Conservation (phyloP, 1,140 invertebrate genomes). For the Philotrypesis tridentata region DNA sequence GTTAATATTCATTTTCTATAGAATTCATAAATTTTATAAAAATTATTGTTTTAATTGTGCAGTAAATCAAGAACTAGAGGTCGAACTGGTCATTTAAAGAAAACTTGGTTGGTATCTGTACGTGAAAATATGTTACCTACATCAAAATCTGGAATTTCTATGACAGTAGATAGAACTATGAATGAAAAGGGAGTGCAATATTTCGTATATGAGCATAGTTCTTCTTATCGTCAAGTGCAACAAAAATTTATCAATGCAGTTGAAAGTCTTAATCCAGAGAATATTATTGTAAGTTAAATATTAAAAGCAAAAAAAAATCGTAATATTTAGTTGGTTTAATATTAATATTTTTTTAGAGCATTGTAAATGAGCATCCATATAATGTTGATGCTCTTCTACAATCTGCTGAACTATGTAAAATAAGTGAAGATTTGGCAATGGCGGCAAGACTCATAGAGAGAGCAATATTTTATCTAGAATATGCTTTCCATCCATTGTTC, state of each 20-base stretch:
- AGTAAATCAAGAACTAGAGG: constrained; percentile 77
- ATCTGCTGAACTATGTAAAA: constrained; percentile 86
- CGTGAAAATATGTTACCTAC: constrained; percentile 81
- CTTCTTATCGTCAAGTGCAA: constrained; percentile 85
- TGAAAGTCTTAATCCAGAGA: constrained; percentile 74
- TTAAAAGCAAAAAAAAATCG: neutral
- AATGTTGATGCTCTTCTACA: constrained; percentile 91
- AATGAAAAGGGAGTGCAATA: constrained; percentile 73
- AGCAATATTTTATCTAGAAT: constrained; percentile 85
- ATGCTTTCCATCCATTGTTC: constrained; percentile 87
- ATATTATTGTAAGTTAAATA: constrained; percentile 40
- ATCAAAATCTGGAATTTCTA: constrained; percentile 82
- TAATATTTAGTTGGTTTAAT: constrained; percentile 8
- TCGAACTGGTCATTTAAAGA: constrained; percentile 75
- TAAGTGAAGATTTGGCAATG: constrained; percentile 86
- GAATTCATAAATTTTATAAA: constrained; percentile 40
- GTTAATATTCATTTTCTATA: constrained; percentile 47
- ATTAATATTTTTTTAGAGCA: constrained; percentile 72
- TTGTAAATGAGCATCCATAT: constrained; percentile 85
- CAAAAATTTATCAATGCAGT: constrained; percentile 85
- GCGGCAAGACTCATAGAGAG: constrained; percentile 87
- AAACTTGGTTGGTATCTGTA: constrained; percentile 79
- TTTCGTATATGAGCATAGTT: constrained; percentile 88
- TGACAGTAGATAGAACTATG: constrained; percentile 78
- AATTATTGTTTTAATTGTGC: constrained; percentile 26